Base-by-base conservation (phyloP, 2,888 invertebrate genomes). In the Tetragonisca angustula region DNA sequence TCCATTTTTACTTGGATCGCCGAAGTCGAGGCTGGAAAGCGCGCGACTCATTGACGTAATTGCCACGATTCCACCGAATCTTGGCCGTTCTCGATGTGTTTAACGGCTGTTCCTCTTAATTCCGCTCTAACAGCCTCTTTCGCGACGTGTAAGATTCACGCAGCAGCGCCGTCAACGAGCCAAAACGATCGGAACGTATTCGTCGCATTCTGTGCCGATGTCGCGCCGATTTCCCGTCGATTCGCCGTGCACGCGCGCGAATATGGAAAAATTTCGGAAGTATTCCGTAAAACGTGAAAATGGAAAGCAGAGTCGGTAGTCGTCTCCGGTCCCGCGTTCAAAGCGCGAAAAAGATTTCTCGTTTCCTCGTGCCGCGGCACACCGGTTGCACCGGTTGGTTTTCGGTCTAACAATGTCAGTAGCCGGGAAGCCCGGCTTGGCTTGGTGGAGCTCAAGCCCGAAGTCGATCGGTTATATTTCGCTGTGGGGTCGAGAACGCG, bases 21-120 rank as follows among this genome's bases (percentile, higher is more conserved):
- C 56, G 70, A 54, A 67, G 73, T 74, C 80, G 74, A 75, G 64
- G 77, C 32, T 75, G 52, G 69, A 79, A 59, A 59, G 15, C 15
- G n/a, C n/a, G n/a, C 5, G 56, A 72, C 27, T 67, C n/a, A 70
- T 13, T 36, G 72, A 43, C 54, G 61, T 49, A 62, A 15, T 50
- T 62, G 17, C 70, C 70, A 32, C 72, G 78, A 84, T 83, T 52
- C 64, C 70, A 61, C 67, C 78, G 74, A 80, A 86, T 81, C 78
- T 67, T 73, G 69, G 69, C 84, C 77, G 81, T 81, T 83, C 74
- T 70, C 73, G 54, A 81, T 54, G 49, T 76, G 27, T 86, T 89
- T 32, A 89, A 89, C 76, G 81, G 78, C 78, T 76, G 81, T 81
- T 83, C 67, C 83, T 86, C 78, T 86, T 84, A 89, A 89, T 89